Evolutionary conservation across 1,140 invertebrate genomes (phyloP), one percentile per base, ranked within the genome.

Genomic region (Andrena cerasifolii): DNA sequence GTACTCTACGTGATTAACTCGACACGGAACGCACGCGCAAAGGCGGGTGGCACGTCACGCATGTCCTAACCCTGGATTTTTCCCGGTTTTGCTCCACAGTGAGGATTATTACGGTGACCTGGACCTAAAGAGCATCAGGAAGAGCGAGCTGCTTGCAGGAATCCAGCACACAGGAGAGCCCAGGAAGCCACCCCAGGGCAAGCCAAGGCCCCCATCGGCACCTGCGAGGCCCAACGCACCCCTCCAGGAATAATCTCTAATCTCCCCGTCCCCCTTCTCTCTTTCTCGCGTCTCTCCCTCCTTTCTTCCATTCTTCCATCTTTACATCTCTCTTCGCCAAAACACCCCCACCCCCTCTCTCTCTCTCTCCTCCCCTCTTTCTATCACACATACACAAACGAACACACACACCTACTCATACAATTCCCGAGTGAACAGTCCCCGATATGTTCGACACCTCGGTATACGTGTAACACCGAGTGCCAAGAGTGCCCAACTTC

Each of bases 31-130:
- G 47, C 79, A 74, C 49, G 51, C 28, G 51, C 36, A 51, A n/a
- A 59, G 21, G 14, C 54, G 58, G 47, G 65, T 82, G 66, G 75
- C 66, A 62, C 72, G 56, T 73, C 82, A 77, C 59, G 79, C 84
- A 86, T 86, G 75, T 79, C 81, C 79, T 89, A 79, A 89, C 73
- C 6, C 71, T 63, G 77, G 81, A 71, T 84, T 86, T 83, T 83
- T 74, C 62, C 79, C 75, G 66, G 65, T 85, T 88, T 49, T 86
- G 84, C 31, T 86, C 94, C 93, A 93, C 95, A 97, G 97, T 94
- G 97, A 98, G 94, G 97, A 98, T 95, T 98, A 98, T 95, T 98
- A 98, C 90, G 97, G 97, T 84, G 97, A 98, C 92, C 92, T 98
- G 94, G 97, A 98, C 93, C 93, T 98, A 93, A 98, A 98, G 95